Conservation (phyloP, 2,797 vertebrate species). For the Pseudocheirus occidentalis region DNA sequence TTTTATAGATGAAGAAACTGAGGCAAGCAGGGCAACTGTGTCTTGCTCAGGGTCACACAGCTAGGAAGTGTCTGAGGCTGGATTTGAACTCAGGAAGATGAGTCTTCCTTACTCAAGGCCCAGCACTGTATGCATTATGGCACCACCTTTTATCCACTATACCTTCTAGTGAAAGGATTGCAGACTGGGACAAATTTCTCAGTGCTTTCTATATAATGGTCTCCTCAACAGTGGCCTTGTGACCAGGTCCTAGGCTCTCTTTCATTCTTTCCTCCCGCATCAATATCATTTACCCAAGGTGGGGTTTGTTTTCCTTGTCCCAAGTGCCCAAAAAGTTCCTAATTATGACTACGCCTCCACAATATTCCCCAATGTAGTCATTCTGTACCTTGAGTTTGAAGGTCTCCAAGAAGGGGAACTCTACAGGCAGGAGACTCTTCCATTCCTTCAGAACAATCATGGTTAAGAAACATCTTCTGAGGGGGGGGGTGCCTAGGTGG, state of each 20-base stretch:
- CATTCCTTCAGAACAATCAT: not conserved
- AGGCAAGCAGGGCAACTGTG: too few relatives aligned
- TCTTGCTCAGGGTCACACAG: too few relatives aligned
- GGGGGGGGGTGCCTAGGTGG: too few relatives aligned
- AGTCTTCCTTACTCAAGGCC: not conserved
- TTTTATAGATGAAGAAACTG: too few relatives aligned
- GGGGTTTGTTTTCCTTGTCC: not conserved
- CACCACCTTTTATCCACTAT: not conserved
- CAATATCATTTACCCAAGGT: not conserved
- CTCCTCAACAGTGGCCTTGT: not conserved
- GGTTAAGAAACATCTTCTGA: not conserved
- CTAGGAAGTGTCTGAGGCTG: too few relatives aligned
- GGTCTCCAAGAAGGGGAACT: not conserved
- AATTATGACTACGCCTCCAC: not conserved
- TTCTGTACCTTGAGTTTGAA: not conserved
- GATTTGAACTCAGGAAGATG: too few relatives aligned
- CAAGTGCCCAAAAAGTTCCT: not conserved
- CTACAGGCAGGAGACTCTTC: not conserved
- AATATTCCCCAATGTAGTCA: not conserved
- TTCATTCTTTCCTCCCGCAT: not conserved
- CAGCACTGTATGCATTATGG: not conserved
- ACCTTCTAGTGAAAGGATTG: not conserved
- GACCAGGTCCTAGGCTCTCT: not conserved
- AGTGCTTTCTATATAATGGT: not conserved
- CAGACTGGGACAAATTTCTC: not conserved